Percentiles rank a stretch among this genome's conserved stretches.
Conservation (phyloP, 2,797 vertebrate species). For the Cheirogaleus major region DNA sequence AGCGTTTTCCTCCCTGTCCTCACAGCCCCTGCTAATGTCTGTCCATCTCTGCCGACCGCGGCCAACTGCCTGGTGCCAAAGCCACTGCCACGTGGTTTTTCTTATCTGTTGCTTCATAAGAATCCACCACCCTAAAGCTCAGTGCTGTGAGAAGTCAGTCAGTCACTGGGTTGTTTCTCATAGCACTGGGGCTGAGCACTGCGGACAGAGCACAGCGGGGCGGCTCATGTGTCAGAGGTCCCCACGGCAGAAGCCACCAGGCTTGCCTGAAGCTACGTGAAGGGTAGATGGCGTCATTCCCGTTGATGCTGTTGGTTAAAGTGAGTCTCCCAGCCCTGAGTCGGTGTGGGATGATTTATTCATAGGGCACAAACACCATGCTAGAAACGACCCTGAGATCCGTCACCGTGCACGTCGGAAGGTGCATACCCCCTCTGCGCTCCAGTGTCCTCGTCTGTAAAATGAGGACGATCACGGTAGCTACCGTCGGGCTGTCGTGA, state of each 20-base stretch:
- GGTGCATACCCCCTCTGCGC: no score
- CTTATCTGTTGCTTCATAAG: not conserved
- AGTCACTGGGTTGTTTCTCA: not conserved
- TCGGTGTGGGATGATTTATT: fast-evolving
- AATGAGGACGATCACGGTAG: fast-evolving
- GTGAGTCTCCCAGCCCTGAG: fast-evolving
- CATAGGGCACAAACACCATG: fast-evolving
- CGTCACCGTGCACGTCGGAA: fast-evolving
- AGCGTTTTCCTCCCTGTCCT: fast-evolving
- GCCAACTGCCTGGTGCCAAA: not conserved
- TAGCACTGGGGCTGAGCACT: not conserved
- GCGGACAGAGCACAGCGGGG: not conserved
- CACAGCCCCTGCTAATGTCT: not conserved
- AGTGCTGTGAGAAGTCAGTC: not conserved
- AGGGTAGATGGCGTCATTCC: fast-evolving
- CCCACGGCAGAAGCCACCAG: not conserved
- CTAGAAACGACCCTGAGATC: fast-evolving
- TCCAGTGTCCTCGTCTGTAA: fast-evolving
- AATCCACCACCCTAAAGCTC: not conserved
- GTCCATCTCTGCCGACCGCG: not conserved
- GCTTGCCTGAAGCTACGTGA: not conserved
- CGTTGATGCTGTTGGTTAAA: fast-evolving
- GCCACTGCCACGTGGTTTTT: fast-evolving
- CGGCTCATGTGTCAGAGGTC: no score
- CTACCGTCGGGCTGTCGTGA: fast-evolving